phyloP scores from a whole-genome alignment of 2,888 invertebrate genomes.

The Pristionchus entomophagus region DNA sequence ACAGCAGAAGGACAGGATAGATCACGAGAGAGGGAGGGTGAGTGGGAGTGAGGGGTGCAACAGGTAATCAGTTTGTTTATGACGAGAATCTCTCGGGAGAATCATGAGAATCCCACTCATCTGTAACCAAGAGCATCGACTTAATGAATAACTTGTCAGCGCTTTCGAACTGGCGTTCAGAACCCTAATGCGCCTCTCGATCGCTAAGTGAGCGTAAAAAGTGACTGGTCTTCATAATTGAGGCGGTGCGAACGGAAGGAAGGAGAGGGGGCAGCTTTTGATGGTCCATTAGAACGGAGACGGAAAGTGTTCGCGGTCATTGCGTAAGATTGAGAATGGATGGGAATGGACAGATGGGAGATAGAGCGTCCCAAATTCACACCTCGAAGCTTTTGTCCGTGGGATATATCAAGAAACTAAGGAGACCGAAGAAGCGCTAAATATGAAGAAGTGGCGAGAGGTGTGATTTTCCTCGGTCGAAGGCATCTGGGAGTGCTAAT shows the following conservation, averaged over 20 bases:
- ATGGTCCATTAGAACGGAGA: conserved; percentile 19
- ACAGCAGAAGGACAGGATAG: not conserved
- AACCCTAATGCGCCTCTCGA: not conserved
- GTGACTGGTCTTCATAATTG: conserved; percentile 33
- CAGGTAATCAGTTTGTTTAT: conserved; percentile 11
- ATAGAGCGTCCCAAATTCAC: not conserved
- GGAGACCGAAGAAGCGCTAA: not conserved
- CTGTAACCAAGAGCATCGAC: not conserved
- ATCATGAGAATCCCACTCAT: not conserved
- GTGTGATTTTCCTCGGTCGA: not conserved
- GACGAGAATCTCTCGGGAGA: too few species aligned
- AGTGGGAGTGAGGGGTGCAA: not conserved
- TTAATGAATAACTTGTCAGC: too few species aligned
- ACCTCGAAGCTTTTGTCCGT: not conserved
- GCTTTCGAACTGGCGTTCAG: not conserved
- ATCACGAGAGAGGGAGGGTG: conserved; percentile 6
- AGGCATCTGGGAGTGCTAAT: not conserved
- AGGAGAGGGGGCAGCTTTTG: not conserved
- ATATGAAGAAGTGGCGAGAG: not conserved
- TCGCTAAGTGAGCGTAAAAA: conserved; percentile 18
- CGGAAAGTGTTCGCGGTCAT: not conserved
- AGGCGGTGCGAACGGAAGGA: conserved; percentile 20
- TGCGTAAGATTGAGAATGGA: conserved; percentile 11
- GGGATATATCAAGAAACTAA: too few species aligned
- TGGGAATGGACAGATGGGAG: not conserved